Base-by-base conservation (phyloP, 2,113 vertebrate genomes). In the Entosphenus tridentatus region DNA sequence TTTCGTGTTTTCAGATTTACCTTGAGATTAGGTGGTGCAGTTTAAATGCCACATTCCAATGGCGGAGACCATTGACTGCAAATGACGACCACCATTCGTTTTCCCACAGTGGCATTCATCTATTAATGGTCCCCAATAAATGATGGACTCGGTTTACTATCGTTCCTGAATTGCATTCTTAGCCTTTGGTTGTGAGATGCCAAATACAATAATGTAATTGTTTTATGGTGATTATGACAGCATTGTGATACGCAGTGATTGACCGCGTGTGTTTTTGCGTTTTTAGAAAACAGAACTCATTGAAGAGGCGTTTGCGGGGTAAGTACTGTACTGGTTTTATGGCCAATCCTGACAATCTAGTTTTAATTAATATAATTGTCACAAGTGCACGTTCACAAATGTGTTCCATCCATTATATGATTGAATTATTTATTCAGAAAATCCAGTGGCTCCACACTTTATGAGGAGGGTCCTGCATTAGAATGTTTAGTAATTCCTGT, bases 271-370 rank as follows among this genome's bases (percentile, higher is more conserved):
- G 70, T 56, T 74, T 75, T 73, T 73, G 39, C 12, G 65, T 62
- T 76, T 76, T 56, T 75, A 98, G 93, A 98, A 96, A 85, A 98
- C 90, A 1, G 92, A 96, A 76, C 79, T 93, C 68, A 96, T 96
- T 71, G 93, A 96, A 77, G 93, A 98, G 75, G 93, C 90, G 17
- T 98, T 98, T 78, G 86, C 90, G 71, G 93, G 93, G 93, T 98
- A 77, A 86, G 85, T 81, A 16, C 8, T 11, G 2, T 17, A 17
- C 11, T 67, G 11, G 14, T 57, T 57, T 57, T 67, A 68, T 10
- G 4, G 55, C 5, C 55, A 71, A 65, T 71, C 11, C 3, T 68
- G 54, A 16, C 11, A 21, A 71, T 10, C 39, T 55, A 68, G 56
- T 11, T 57, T 16, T 11, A 67, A 3, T 17, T 1, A 8, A 21